A percentile compares a stretch with the other conserved stretches of the same genome.
Conservation (phyloP, 1,140 invertebrate species). For the Drosophila sechellia region DNA sequence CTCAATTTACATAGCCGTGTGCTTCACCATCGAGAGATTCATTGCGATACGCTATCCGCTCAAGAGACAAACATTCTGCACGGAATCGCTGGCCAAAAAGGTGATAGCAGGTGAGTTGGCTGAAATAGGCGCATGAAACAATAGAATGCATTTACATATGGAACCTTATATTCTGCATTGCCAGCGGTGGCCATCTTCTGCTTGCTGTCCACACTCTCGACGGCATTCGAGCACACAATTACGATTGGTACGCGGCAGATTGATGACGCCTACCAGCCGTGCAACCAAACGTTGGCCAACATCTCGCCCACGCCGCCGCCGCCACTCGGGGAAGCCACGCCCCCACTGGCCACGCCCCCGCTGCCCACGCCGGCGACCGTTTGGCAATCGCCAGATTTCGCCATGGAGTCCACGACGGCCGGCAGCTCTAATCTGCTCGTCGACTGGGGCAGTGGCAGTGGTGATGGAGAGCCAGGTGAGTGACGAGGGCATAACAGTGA, state of each 20-base stretch:
- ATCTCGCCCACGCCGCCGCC: constrained; percentile 55
- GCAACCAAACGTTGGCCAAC: constrained; percentile 76
- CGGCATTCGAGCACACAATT: constrained; percentile 88
- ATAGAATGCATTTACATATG: too few species aligned
- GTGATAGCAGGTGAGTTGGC: constrained; percentile 86
- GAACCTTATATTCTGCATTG: constrained; percentile 8
- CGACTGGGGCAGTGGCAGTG: constrained; percentile 58
- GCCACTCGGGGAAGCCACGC: constrained; percentile 3
- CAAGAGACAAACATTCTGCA: constrained; percentile 89
- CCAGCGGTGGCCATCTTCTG: constrained; percentile 87
- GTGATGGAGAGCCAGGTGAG: constrained; percentile 65
- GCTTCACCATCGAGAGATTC: constrained; percentile 92
- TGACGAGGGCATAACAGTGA: background rate
- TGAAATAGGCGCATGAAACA: background rate
- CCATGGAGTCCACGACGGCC: constrained; percentile 10
- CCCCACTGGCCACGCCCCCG: constrained; percentile 15
- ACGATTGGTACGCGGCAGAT: constrained; percentile 62
- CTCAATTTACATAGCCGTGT: constrained; percentile 91
- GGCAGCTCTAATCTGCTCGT: constrained; percentile 11
- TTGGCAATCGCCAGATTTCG: constrained; percentile 7
- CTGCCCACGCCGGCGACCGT: constrained; percentile 48
- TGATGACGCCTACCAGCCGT: constrained; percentile 74
- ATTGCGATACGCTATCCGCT: constrained; percentile 92
- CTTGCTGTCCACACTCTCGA: constrained; percentile 87
- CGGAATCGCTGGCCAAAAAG: constrained; percentile 86